Evolutionary conservation across 2,888 invertebrate species (phyloP).

Genomic region (Cancer borealis): DNA sequence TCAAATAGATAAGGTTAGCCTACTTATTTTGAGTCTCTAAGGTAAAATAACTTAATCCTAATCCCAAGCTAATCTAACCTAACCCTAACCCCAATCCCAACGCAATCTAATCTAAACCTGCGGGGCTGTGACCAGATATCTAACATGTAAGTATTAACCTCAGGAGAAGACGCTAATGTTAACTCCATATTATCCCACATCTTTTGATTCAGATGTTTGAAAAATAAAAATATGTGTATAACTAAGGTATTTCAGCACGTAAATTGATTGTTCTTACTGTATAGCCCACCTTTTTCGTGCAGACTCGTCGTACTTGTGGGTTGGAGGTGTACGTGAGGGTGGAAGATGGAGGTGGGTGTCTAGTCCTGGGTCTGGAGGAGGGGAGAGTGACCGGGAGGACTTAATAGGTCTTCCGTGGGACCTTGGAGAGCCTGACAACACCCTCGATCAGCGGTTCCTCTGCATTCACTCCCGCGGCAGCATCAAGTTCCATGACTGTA

Average conservation of each 20-base stretch:
- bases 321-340: conserved; percentile 42
- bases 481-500: conserved; percentile 61
- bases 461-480: conserved; percentile 23
- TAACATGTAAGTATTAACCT: no score
- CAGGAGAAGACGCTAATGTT: no score
- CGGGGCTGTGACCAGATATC: no score
- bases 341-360: conserved; percentile 56
- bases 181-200: no score
- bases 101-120: no score
- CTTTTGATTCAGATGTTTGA: no score
- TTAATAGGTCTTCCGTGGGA: conserved; percentile 48
- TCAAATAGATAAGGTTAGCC: neutral
- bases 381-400: neutral
- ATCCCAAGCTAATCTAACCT: neutral
- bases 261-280: no score
- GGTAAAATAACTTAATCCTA: no score
- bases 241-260: no score
- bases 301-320: conserved; percentile 56
- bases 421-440: conserved; percentile 58
- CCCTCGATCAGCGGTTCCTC: conserved; percentile 31
- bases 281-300: neutral
- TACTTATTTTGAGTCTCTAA: no score
- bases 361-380: neutral
- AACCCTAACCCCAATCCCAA: neutral
- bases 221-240: no score